Evolutionary conservation across 2,113 vertebrate genomes (phyloP).

Genomic region (Tinamus guttatus): DNA sequence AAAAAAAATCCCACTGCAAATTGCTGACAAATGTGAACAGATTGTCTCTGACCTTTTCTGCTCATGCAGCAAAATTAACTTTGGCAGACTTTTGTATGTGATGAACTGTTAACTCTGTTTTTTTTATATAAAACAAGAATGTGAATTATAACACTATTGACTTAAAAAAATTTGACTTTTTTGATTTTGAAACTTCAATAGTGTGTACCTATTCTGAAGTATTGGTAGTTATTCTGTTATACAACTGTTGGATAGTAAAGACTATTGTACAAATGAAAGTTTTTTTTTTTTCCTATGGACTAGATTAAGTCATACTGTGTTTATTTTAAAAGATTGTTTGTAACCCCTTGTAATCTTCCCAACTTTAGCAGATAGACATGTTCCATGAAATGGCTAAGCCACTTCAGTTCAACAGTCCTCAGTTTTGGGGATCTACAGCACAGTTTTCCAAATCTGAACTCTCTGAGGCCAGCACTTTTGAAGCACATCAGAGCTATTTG

Average conservation of each 20-base stretch:
- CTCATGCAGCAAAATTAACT: slow-evolving; percentile 39
- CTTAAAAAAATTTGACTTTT: background rate
- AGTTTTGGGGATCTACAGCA: background rate
- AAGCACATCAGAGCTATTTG: background rate
- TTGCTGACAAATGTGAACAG: slow-evolving; percentile 29
- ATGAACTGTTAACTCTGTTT: background rate
- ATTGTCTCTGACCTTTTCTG: slow-evolving; percentile 26
- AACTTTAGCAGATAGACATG: background rate
- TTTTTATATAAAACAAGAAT: slow-evolving; percentile 34
- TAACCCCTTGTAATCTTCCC: background rate
- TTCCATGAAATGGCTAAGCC: background rate
- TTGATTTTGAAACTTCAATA: background rate
- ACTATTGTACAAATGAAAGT: background rate
- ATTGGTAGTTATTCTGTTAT: background rate
- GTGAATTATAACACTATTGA: background rate
- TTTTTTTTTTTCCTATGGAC: background rate
- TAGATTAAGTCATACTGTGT: background rate
- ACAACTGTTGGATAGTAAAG: too few relatives aligned
- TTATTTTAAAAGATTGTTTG: background rate
- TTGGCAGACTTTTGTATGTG: slow-evolving; percentile 5
- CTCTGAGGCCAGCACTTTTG: background rate
- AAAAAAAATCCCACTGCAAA: slow-evolving; percentile 13
- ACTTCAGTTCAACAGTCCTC: background rate
- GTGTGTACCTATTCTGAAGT: background rate
- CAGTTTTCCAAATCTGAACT: background rate